Evolutionary conservation across 2,797 vertebrate genomes (phyloP).

Genomic region (Anas georgica): DNA sequence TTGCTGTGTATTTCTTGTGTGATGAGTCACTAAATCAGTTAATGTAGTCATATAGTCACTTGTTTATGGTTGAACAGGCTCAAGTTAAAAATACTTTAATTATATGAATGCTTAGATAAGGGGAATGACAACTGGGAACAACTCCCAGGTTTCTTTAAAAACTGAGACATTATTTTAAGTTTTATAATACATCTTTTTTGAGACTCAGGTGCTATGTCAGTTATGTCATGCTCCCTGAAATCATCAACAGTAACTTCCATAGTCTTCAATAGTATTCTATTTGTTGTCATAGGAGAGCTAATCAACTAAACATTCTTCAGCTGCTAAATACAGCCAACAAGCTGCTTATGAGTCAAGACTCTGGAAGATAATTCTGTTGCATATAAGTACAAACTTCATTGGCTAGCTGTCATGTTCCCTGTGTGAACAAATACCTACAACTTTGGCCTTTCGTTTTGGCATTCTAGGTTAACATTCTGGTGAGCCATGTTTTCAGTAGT

Average conservation of each 20-base stretch:
- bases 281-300: conserved; percentile 54
- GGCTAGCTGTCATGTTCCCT: conserved; percentile 22
- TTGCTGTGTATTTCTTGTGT: not conserved
- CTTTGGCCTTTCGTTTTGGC: not conserved
- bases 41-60: not conserved
- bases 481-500: conserved; percentile 8
- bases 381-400: conserved; percentile 26
- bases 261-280: not conserved
- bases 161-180: not conserved
- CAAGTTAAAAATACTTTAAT: not conserved
- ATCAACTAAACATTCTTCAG: conserved; percentile 60
- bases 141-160: not conserved
- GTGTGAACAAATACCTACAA: conserved; percentile 4
- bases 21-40: not conserved
- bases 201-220: not conserved
- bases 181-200: not conserved
- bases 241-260: conserved; percentile 20
- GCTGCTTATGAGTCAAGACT: conserved; percentile 62
- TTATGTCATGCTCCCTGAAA: not conserved
- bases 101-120: not conserved
- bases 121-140: not conserved
- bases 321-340: conserved; percentile 57
- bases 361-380: conserved; percentile 53
- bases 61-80: not conserved
- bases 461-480: conserved; percentile 32